Evolutionary conservation across 2,888 invertebrate species (phyloP).

Genomic region (Adineta ricciae): DNA sequence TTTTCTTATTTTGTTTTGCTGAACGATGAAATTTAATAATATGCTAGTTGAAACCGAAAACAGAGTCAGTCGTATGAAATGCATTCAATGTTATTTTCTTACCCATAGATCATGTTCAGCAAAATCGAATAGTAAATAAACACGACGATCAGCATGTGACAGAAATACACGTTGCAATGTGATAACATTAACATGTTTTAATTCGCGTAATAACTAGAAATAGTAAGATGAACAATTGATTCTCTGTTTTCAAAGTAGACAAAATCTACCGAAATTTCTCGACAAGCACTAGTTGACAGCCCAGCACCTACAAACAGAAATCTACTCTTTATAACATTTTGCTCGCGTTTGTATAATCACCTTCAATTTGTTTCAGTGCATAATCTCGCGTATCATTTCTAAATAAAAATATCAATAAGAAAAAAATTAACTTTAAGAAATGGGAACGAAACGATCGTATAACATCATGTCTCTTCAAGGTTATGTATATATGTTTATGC

Average conservation of each 20-base stretch:
- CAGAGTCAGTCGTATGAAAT: not conserved
- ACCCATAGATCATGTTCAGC: constrained; percentile 97
- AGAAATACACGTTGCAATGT: constrained; percentile 88
- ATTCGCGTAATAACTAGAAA: constrained; percentile 72
- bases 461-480: not conserved
- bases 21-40: constrained; percentile 97
- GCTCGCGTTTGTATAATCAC: constrained; percentile 45
- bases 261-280: constrained; percentile 81
- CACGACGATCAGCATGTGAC: constrained; percentile 87
- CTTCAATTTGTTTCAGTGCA: constrained; percentile 96
- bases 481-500: not conserved
- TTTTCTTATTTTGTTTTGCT: constrained; percentile 90
- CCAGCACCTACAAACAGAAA: constrained; percentile 59
- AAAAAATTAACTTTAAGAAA: not conserved
- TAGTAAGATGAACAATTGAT: too few species aligned
- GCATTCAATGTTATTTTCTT: constrained; percentile 37
- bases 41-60: constrained; percentile 57
- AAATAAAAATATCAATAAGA: not conserved
- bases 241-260: too few species aligned
- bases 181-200: constrained; percentile 92
- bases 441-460: not conserved
- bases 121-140: constrained; percentile 92
- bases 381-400: constrained; percentile 72
- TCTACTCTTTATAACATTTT: not conserved
- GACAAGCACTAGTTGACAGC: constrained; percentile 94